phyloP scores from a whole-genome alignment of 2,888 invertebrate species.

The Priocnemis perturbator region DNA sequence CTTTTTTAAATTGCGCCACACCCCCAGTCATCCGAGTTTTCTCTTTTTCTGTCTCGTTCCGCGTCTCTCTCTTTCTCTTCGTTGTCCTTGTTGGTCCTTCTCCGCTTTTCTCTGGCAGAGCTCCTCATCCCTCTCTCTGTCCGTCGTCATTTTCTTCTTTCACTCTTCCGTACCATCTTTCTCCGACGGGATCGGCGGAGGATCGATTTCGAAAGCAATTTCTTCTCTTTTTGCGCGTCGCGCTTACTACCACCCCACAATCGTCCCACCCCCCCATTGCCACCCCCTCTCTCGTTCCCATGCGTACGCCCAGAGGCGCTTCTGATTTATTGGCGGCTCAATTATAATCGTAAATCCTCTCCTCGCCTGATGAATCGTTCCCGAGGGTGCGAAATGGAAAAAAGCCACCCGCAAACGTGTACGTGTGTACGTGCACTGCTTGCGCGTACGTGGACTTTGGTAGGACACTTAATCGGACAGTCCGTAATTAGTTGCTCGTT shows the following conservation, averaged over 20 bases:
- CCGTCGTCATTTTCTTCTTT: background rate
- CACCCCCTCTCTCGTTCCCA: conserved; percentile 5
- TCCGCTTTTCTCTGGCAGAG: background rate
- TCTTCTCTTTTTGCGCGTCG: conserved; percentile 1
- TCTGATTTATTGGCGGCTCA: conserved; percentile 45
- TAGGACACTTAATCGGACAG: no score
- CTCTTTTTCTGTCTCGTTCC: background rate
- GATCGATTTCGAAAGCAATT: conserved; percentile 17
- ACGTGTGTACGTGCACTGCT: no score
- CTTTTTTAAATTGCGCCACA: conserved; percentile 14
- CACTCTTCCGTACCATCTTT: background rate
- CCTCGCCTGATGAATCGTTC: conserved; percentile 34
- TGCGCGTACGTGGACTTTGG: no score
- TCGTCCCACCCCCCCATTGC: background rate
- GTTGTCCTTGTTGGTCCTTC: background rate
- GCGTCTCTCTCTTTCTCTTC: background rate
- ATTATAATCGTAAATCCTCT: conserved; percentile 50
- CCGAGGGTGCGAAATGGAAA: conserved; percentile 33
- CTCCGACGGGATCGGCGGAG: conserved; percentile 9
- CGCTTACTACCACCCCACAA: background rate
- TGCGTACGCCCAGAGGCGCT: conserved; percentile 20
- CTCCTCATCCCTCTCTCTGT: background rate
- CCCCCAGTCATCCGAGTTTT: background rate
- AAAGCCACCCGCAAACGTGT: conserved; percentile 14
- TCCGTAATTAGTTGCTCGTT: no score